Evolutionary conservation across 2,888 invertebrate genomes (phyloP).

Genomic region (Melanostoma mellinum): DNA sequence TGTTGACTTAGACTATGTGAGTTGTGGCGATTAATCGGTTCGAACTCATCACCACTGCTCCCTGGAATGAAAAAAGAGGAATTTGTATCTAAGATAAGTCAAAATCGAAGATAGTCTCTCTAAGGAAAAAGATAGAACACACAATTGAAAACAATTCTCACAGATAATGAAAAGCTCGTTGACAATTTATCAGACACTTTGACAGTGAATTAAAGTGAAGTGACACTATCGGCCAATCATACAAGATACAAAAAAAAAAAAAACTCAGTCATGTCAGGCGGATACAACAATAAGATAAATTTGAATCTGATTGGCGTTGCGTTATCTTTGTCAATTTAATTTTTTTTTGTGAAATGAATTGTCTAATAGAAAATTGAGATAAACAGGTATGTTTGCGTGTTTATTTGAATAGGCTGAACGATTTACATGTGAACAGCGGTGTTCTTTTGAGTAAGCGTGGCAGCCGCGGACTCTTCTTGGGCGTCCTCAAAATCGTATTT

Average conservation of each 20-base stretch:
- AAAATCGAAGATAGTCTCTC: slow-evolving; percentile 22
- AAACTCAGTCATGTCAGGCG: slow-evolving; percentile 38
- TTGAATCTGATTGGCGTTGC: slow-evolving; percentile 52
- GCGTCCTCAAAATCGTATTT: slow-evolving; percentile 43
- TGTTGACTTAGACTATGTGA: slow-evolving; percentile 63
- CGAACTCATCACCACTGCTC: slow-evolving; percentile 85
- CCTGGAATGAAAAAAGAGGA: slow-evolving; percentile 82
- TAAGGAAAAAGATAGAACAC: slow-evolving; percentile 27
- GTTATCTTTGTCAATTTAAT: slow-evolving; percentile 43
- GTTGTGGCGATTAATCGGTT: slow-evolving; percentile 78
- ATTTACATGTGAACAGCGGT: slow-evolving; percentile 32
- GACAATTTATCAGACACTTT: slow-evolving; percentile 62
- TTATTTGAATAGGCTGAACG: slow-evolving; percentile 14
- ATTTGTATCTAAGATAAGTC: slow-evolving; percentile 23
- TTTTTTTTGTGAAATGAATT: slow-evolving; percentile 53
- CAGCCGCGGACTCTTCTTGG: slow-evolving; percentile 16
- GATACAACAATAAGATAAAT: slow-evolving; percentile 59
- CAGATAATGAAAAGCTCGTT: slow-evolving; percentile 48
- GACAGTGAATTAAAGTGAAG: slow-evolving; percentile 69
- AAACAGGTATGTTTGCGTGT: slow-evolving; percentile 4
- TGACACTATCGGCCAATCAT: slow-evolving; percentile 73
- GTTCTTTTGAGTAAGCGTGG: slow-evolving; percentile 24
- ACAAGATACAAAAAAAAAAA: slow-evolving; percentile 4
- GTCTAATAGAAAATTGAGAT: slow-evolving; percentile 29
- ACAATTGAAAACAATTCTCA: slow-evolving; percentile 22